Percentiles rank a stretch among this genome's conserved stretches.
phyloP scores from a whole-genome alignment of 2,888 invertebrate species.

The Drosophila borealis region DNA sequence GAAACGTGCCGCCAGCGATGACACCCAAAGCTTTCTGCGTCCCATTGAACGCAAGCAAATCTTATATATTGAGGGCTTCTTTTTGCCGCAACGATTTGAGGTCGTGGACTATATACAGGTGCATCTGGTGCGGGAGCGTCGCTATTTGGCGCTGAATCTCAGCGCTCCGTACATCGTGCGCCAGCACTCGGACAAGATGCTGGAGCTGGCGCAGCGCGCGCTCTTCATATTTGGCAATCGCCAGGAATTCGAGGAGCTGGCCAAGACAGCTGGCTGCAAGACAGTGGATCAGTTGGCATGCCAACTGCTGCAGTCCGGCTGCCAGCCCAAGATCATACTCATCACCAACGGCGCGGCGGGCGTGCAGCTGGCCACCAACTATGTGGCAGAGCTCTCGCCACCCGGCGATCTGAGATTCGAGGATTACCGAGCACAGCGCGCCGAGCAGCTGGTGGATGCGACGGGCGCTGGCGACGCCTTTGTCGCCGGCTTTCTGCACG shows the following conservation, averaged over 20 bases:
- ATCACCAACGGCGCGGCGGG: constrained; percentile 88
- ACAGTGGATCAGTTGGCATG: constrained; percentile 64
- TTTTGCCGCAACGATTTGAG: constrained; percentile 86
- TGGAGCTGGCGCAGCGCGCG: constrained; percentile 85
- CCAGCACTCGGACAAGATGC: constrained; percentile 83
- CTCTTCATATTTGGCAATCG: constrained; percentile 87
- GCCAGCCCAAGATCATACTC: constrained; percentile 85
- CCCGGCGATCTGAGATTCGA: constrained; percentile 67
- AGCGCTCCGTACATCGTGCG: constrained; percentile 86
- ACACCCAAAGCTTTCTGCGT: constrained; percentile 67
- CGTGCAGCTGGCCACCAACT: constrained; percentile 85
- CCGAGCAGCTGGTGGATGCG: constrained; percentile 86
- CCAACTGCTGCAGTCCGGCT: constrained; percentile 47
- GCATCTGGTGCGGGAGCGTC: constrained; percentile 82
- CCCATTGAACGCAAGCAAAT: constrained; percentile 82
- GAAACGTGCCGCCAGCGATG: constrained; percentile 55
- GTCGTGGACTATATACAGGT: constrained; percentile 85
- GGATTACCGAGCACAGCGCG: constrained; percentile 82
- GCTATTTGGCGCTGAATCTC: constrained; percentile 86
- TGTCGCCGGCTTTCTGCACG: constrained; percentile 87
- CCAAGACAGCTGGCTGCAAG: constrained; percentile 70
- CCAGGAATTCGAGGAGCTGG: constrained; percentile 86
- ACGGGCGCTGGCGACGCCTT: constrained; percentile 88
- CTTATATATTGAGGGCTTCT: constrained; percentile 87
- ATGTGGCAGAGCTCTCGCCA: constrained; percentile 65